Base-by-base conservation (phyloP, 2,888 invertebrate species). In the Chalcis sispes region DNA sequence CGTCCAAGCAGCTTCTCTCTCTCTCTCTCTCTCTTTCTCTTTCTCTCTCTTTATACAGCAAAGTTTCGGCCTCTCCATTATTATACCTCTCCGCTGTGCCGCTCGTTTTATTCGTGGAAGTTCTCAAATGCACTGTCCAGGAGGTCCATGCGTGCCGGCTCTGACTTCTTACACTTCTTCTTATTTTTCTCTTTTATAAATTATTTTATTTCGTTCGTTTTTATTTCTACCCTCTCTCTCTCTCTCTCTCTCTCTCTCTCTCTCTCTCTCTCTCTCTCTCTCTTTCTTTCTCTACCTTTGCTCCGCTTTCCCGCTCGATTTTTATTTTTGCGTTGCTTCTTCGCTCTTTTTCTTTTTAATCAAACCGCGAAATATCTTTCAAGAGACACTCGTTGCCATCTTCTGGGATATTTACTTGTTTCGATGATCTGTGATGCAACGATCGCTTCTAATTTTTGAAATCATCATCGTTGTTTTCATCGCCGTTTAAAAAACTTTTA, bases 11-110 rank as follows among this genome's bases (percentile, higher is more conserved):
- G 15, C 3, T 15, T 46, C 65, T 66, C 52, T 66, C 46, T 61
- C 50, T 70, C 77, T 73, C 78, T 36, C 20, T 7, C 67, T 62
- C 18, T 29, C 71, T 48, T 36, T 46, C 73, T 58, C 46, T 64
- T 5, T 72, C 40, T n/a, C 36, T 50, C 36, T 36, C 36, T 7
- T n/a, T n/a, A n/a, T n/a, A n/a, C n/a, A n/a, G n/a, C n/a, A n/a
- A n/a, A 4, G 36, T 10, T 36, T 36, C 5, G 36, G 36, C 36
- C 10, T 36, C n/a, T n/a, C n/a, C n/a, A n/a, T n/a, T n/a, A n/a
- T n/a, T n/a, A n/a, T n/a, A n/a, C n/a, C n/a, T n/a, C n/a, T n/a
- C n/a, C n/a, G n/a, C n/a, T n/a, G n/a, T n/a, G n/a, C 42, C 27
- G 36, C 66, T 46, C 27, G 40, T 36, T 62, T 62, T 62, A 42